Evolutionary conservation across 92 coral and sea anemone species (phyloP).

Genomic region (Epizoanthus scotinus): DNA sequence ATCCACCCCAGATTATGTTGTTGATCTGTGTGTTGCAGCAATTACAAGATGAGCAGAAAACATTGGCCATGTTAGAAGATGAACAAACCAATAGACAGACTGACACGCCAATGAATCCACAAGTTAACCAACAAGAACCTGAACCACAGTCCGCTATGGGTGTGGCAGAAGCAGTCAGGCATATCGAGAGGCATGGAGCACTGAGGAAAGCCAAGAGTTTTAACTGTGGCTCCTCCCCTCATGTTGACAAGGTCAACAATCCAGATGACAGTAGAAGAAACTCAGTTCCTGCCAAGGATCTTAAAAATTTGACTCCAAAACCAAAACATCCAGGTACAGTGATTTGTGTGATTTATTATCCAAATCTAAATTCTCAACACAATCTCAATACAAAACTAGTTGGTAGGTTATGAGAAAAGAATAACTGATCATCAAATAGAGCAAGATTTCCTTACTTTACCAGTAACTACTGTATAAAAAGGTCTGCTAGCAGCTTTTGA

Average conservation of each 20-base stretch:
- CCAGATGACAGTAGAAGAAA: background rate
- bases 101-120: background rate
- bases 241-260: background rate
- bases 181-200: background rate
- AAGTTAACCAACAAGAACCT: background rate
- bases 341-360: too few relatives aligned
- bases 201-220: slow-evolving; percentile 30
- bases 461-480: too few relatives aligned
- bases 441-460: too few relatives aligned
- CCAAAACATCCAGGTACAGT: slow-evolving; percentile 19
- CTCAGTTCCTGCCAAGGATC: slow-evolving; percentile 2
- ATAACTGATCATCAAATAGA: too few relatives aligned
- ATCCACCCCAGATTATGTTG: too few relatives aligned
- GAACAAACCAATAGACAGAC: slow-evolving; percentile 4
- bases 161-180: background rate
- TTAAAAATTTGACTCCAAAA: slow-evolving; percentile 10
- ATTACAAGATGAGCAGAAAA: slow-evolving; percentile 26
- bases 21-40: background rate
- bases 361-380: too few relatives aligned
- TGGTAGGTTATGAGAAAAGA: too few relatives aligned
- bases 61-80: slow-evolving; percentile 1
- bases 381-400: too few relatives aligned
- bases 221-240: background rate
- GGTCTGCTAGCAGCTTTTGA: too few relatives aligned
- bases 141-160: background rate